These are phyloP conservation scores for Anarsia innoxiella DNA, from an alignment of 2,888 invertebrate species.

Conservation along the genomic window DNA sequence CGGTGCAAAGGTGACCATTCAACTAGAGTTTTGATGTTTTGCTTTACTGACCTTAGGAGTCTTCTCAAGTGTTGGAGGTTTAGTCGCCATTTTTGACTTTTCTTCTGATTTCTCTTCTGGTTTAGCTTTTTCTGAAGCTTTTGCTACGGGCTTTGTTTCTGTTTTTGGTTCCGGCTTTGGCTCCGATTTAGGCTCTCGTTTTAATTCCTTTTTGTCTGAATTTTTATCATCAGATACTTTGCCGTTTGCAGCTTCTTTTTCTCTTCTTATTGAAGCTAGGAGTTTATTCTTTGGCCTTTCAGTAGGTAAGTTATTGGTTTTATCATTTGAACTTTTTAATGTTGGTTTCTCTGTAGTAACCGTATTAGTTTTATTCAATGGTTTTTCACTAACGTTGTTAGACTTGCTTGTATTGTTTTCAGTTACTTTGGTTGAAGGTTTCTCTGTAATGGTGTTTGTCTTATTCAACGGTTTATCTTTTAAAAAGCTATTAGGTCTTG, in stretches of 20 bases:
- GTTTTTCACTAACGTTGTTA: constrained; percentile 6
- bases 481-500: constrained; percentile 21
- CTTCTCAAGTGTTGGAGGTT: constrained; percentile 61
- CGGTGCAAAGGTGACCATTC: too few species aligned
- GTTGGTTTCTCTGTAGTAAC: constrained; percentile 1
- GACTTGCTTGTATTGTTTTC: constrained; percentile 7
- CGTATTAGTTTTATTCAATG: constrained; percentile 4
- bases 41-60: constrained; percentile 49
- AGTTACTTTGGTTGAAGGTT: constrained; percentile 14
- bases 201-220: constrained; percentile 2
- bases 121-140: constrained; percentile 26
- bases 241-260: constrained; percentile 23
- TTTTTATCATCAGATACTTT: constrained; percentile 30
- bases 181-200: constrained; percentile 4
- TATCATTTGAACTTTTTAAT: background rate
- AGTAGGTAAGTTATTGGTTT: background rate
- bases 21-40: constrained; percentile 13
- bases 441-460: constrained; percentile 33
- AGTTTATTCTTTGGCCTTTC: constrained; percentile 1
- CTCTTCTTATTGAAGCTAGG: too few species aligned
- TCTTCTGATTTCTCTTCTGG: constrained; percentile 42
- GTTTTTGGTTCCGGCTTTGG: constrained; percentile 15
- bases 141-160: constrained; percentile 20
- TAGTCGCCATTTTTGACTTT: constrained; percentile 58
- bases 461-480: constrained; percentile 38